Conservation (phyloP, 2,888 invertebrate genomes). For the Eristalis intricaria region DNA sequence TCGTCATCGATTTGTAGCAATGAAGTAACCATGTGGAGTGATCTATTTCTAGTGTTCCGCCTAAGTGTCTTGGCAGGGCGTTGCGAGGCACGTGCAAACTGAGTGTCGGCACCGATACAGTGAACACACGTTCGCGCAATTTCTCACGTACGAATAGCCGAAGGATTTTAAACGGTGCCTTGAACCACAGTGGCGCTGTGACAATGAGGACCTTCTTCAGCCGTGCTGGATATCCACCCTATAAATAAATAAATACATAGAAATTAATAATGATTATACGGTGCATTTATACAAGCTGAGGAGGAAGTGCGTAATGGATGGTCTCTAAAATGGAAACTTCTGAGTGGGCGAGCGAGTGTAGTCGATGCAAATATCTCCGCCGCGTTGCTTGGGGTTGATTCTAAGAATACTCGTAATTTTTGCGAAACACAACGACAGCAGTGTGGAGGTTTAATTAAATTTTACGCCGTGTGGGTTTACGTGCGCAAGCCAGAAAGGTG, state of each 20-base stretch:
- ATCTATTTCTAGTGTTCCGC: conserved; percentile 92
- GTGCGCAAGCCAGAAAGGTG: not conserved
- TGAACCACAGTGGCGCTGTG: conserved; percentile 98
- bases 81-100: conserved; percentile 94
- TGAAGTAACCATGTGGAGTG: conserved; percentile 93
- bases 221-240: conserved; percentile 99
- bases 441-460: conserved; percentile 24
- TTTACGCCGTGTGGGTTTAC: conserved; percentile 1
- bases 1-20: conserved; percentile 92
- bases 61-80: conserved; percentile 93
- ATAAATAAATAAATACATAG: conserved; percentile 77
- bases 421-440: not conserved
- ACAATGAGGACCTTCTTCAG: conserved; percentile 98
- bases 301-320: not conserved
- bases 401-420: conserved; percentile 1
- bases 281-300: not conserved
- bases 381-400: conserved; percentile 4
- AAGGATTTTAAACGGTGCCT: conserved; percentile 97
- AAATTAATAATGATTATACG: not conserved
- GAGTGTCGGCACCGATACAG: conserved; percentile 95
- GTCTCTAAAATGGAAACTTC: not conserved
- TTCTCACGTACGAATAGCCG: conserved; percentile 97
- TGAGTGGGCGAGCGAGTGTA: not conserved
- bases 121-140: conserved; percentile 96
- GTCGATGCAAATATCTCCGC: not conserved